phyloP scores from a whole-genome alignment of 2,888 invertebrate species.

The Synanthedon tipuliformis region DNA sequence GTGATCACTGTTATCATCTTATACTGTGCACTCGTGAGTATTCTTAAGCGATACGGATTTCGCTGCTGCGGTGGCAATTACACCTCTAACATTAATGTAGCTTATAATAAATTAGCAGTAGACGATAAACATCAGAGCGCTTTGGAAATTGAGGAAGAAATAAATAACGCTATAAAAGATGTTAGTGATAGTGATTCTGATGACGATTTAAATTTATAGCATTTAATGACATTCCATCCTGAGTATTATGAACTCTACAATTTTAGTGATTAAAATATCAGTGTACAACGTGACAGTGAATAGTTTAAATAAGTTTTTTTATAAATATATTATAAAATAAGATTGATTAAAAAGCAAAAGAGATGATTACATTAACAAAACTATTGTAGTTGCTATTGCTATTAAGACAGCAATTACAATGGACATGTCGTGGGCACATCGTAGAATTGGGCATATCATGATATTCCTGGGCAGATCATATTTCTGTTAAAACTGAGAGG shows the following conservation, averaged over 20 bases:
- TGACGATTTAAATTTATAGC: constrained; percentile 55
- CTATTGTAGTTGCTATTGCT: too few relatives aligned
- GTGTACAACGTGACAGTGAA: too few relatives aligned
- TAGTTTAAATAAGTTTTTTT: too few relatives aligned
- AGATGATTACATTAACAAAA: too few relatives aligned
- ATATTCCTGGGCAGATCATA: too few relatives aligned
- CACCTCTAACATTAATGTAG: constrained; percentile 36
- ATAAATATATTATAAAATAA: too few relatives aligned
- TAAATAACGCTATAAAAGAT: constrained; percentile 48
- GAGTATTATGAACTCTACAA: constrained; percentile 35
- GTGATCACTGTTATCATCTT: constrained; percentile 30
- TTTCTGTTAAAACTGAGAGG: too few relatives aligned
- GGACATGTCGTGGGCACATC: too few relatives aligned
- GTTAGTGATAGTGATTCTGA: constrained; percentile 55
- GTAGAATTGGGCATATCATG: too few relatives aligned
- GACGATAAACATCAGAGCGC: constrained; percentile 52
- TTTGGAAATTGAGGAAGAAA: constrained; percentile 52
- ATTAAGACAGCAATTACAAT: too few relatives aligned
- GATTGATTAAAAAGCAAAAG: too few relatives aligned
- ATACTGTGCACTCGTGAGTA: constrained; percentile 31
- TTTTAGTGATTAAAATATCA: constrained; percentile 2
- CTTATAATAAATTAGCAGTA: constrained; percentile 50
- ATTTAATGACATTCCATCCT: constrained; percentile 25
- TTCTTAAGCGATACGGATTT: constrained; percentile 27
- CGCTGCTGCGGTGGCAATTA: constrained; percentile 31